phyloP scores from a whole-genome alignment of 2,797 vertebrate genomes.

The Poeciliopsis infans region DNA sequence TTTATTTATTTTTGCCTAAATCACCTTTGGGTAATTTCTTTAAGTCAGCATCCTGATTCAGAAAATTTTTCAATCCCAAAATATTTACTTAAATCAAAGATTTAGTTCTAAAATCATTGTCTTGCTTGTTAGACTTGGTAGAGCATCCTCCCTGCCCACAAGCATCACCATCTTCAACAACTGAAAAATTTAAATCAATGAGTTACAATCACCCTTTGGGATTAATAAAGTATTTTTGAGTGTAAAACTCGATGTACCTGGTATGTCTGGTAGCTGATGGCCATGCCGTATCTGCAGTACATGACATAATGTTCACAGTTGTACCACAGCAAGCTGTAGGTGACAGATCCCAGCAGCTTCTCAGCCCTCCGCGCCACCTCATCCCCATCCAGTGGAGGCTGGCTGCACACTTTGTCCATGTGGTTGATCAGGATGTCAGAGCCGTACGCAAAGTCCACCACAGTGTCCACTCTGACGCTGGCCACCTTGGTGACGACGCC shows the following conservation, averaged over 20 bases:
- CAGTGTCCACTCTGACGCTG: slow-evolving; percentile 91
- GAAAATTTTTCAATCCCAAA: neutral
- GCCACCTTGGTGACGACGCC: slow-evolving; percentile 89
- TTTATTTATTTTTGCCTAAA: neutral
- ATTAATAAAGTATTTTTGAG: no score
- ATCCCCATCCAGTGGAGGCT: slow-evolving; percentile 83
- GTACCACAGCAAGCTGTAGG: slow-evolving; percentile 96
- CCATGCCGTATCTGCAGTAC: slow-evolving; percentile 92
- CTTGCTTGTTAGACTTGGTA: neutral
- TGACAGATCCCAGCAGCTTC: slow-evolving; percentile 85
- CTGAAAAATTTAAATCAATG: no score
- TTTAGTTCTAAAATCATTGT: neutral
- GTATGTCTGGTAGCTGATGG: slow-evolving; percentile 93
- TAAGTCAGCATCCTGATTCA: neutral
- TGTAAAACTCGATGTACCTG: slow-evolving; percentile 81
- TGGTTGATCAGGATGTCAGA: slow-evolving; percentile 89
- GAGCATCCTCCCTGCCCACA: no score
- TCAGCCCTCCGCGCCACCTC: slow-evolving; percentile 90
- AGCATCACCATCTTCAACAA: no score
- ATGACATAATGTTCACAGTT: slow-evolving; percentile 99
- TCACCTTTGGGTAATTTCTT: neutral
- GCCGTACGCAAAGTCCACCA: slow-evolving; percentile 93
- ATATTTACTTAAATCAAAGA: neutral
- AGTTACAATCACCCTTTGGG: no score
- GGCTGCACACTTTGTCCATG: slow-evolving; percentile 86